Evolutionary conservation across 2,797 vertebrate genomes (phyloP).

Genomic region (Alfaro cultratus): DNA sequence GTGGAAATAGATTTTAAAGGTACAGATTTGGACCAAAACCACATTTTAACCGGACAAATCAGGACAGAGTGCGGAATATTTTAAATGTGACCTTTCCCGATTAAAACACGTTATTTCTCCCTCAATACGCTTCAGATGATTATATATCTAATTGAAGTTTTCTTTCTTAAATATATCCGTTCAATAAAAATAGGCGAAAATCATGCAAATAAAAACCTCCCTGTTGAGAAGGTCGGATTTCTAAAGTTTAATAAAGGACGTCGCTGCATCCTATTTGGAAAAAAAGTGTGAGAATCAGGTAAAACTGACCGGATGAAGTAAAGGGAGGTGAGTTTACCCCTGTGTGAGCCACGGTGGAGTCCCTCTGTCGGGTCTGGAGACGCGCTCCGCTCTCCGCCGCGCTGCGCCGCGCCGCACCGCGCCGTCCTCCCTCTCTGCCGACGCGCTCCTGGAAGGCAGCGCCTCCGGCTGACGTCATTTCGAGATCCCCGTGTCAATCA

Average conservation of each 20-base stretch:
- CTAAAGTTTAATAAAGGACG: background rate
- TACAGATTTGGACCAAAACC: background rate
- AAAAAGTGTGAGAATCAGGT: background rate
- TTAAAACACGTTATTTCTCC: background rate
- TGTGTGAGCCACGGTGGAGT: conserved; percentile 2
- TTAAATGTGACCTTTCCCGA: background rate
- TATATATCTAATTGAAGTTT: background rate
- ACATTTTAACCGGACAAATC: background rate
- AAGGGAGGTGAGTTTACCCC: conserved; percentile 17
- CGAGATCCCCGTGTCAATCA: conserved; percentile 1
- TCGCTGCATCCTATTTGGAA: background rate
- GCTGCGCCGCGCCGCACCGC: background rate
- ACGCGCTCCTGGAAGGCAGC: conserved; percentile 5
- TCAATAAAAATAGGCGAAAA: background rate
- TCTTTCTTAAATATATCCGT: background rate
- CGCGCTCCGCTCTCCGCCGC: conserved; percentile 1
- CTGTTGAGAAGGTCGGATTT: background rate
- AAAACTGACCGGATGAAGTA: background rate
- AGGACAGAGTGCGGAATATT: background rate
- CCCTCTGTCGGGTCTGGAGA: conserved; percentile 19
- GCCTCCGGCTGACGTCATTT: conserved; percentile 30
- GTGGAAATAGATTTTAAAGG: background rate
- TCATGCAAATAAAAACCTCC: background rate
- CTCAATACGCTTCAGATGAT: background rate
- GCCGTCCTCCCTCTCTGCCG: conserved; percentile 4